A percentile compares a stretch with the other conserved stretches of the same genome.
These are phyloP conservation scores for Arctopsyche grandis DNA, from an alignment of 1,140 invertebrate genomes.

Conservation along the genomic window DNA sequence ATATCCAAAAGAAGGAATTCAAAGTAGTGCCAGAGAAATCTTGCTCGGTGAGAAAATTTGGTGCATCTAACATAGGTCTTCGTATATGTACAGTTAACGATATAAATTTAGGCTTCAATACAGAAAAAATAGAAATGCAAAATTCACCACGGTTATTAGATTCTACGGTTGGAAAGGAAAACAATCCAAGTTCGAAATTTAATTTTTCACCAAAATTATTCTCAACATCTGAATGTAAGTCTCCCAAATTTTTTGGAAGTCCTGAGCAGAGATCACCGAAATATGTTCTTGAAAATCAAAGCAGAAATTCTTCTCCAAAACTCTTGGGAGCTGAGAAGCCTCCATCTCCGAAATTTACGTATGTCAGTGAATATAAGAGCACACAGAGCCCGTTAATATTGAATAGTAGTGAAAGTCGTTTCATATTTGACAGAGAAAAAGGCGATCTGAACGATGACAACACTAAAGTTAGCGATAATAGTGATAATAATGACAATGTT, in stretches of 20 bases:
- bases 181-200: slow-evolving; percentile 60
- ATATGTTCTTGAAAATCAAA: slow-evolving; percentile 60
- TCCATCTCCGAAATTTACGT: slow-evolving; percentile 61
- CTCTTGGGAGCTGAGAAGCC: slow-evolving; percentile 58
- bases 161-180: slow-evolving; percentile 59
- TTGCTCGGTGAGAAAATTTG: slow-evolving; percentile 56
- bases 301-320: slow-evolving; percentile 57
- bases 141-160: slow-evolving; percentile 61
- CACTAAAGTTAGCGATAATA: slow-evolving; percentile 29
- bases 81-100: slow-evolving; percentile 63
- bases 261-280: slow-evolving; percentile 62
- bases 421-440: slow-evolving; percentile 39
- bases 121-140: slow-evolving; percentile 62
- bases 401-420: slow-evolving; percentile 37
- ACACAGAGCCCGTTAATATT: slow-evolving; percentile 47
- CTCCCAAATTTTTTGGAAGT: slow-evolving; percentile 63
- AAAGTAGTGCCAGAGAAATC: not conserved
- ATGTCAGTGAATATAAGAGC: slow-evolving; percentile 51
- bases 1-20: not conserved
- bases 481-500: slow-evolving; percentile 7
- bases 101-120: slow-evolving; percentile 57
- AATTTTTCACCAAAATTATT: slow-evolving; percentile 64
- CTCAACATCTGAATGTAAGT: slow-evolving; percentile 61
- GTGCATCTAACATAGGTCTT: slow-evolving; percentile 61
- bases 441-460: slow-evolving; percentile 4